Evolutionary conservation across 1,140 invertebrate species (phyloP).

Genomic region (Macrobrachium rosenbergii): DNA sequence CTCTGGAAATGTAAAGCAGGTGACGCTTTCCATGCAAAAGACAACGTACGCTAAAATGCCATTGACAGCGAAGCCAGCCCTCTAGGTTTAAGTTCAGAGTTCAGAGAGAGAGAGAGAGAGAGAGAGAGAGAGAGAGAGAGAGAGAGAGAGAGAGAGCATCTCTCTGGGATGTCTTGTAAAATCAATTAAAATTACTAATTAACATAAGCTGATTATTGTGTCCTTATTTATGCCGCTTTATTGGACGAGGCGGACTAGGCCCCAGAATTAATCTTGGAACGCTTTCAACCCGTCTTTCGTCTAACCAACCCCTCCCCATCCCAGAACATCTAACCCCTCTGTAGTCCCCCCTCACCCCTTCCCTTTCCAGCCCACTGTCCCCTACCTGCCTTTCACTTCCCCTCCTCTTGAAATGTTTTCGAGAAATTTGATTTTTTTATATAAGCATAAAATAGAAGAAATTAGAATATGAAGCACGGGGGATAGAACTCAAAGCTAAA

Average conservation of each 20-base stretch:
- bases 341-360: neutral
- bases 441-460: no score
- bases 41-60: no score
- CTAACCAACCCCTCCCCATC: no score
- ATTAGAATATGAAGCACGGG: no score
- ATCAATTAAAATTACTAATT: slow-evolving; percentile 64
- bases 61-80: no score
- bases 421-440: neutral
- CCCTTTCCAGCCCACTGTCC: neutral
- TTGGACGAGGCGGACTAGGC: slow-evolving; percentile 15
- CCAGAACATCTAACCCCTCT: neutral
- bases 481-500: no score
- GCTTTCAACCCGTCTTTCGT: no score
- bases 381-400: neutral
- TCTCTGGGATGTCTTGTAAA: slow-evolving; percentile 40
- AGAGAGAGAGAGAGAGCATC: neutral
- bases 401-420: neutral
- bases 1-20: no score
- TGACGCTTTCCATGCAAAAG: no score
- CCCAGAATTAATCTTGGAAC: slow-evolving; percentile 9
- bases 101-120: no score
- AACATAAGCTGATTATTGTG: slow-evolving; percentile 63
- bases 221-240: slow-evolving; percentile 60
- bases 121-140: no score
- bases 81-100: neutral